Percentiles rank a stretch among this genome's conserved stretches.
Evolutionary conservation across 2,113 vertebrate species (phyloP).

Genomic region (Dicrurus megarhynchus): DNA sequence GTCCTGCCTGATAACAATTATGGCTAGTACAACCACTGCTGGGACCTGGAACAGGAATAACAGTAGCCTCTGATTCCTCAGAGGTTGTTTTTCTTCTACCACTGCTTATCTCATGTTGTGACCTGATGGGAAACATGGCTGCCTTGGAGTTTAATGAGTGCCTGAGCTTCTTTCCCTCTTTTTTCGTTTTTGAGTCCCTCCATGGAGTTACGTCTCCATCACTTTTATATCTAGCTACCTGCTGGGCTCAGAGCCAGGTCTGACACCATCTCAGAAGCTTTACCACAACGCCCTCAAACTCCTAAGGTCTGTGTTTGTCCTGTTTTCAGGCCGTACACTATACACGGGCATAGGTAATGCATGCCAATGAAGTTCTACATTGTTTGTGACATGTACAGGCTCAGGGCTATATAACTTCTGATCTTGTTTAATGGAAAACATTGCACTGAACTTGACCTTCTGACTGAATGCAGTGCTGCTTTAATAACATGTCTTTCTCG

Average conservation of each 20-base stretch:
- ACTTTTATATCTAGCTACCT: background rate
- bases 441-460: background rate
- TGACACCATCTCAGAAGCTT: background rate
- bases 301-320: background rate
- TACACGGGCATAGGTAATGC: background rate
- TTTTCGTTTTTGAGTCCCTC: background rate
- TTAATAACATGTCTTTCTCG: background rate
- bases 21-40: background rate
- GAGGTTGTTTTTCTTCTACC: background rate
- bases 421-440: background rate
- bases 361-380: background rate
- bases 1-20: background rate
- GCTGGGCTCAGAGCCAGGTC: background rate
- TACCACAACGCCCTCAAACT: background rate
- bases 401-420: background rate
- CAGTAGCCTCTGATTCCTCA: background rate
- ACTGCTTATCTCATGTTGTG: background rate
- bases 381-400: background rate
- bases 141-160: background rate
- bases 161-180: background rate
- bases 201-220: background rate
- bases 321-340: background rate
- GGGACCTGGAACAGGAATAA: background rate
- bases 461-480: background rate
- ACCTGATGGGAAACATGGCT: fast-evolving